A percentile compares a stretch with the other conserved stretches of the same genome.
phyloP scores from a whole-genome alignment of 1,140 invertebrate genomes.

The Drosophila jambulina region DNA sequence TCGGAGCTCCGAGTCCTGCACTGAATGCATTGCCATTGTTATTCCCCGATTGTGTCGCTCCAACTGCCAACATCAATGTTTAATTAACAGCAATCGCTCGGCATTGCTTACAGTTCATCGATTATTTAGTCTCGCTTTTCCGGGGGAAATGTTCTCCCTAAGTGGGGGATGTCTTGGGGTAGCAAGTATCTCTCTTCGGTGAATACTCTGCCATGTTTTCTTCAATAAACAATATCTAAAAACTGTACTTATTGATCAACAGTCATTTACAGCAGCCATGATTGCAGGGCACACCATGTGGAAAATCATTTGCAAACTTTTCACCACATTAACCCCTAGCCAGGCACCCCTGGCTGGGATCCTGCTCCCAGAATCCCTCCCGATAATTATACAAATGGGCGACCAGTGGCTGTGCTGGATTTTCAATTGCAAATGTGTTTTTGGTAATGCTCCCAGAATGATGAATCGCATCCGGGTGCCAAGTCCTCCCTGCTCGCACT shows the following conservation, averaged over 20 bases:
- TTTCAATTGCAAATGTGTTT: conserved; percentile 18
- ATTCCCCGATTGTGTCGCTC: conserved; percentile 8
- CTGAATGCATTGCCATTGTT: conserved; percentile 11
- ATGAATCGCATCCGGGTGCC: conserved; percentile 28
- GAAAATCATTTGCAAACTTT: neutral
- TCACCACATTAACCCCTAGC: neutral
- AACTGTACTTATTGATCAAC: conserved; percentile 13
- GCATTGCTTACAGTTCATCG: conserved; percentile 14
- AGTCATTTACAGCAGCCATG: neutral
- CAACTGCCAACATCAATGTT: conserved; percentile 16
- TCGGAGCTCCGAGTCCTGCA: neutral
- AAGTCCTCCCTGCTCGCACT: neutral
- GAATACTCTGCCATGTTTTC: too few species aligned
- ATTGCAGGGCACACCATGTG: conserved; percentile 21
- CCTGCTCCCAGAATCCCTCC: neutral
- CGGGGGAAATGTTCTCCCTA: neutral
- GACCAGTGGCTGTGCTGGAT: neutral
- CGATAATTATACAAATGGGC: conserved; percentile 33
- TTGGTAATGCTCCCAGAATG: conserved; percentile 28
- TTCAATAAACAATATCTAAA: too few species aligned
- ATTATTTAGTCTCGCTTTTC: neutral
- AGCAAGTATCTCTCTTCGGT: neutral
- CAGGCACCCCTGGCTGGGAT: too few species aligned
- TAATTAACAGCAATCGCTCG: conserved; percentile 17
- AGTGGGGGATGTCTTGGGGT: neutral